Evolutionary conservation across 2,113 vertebrate species (phyloP), one percentile per base, ranked within the genome.

Genomic region (Myodes glareolus): DNA sequence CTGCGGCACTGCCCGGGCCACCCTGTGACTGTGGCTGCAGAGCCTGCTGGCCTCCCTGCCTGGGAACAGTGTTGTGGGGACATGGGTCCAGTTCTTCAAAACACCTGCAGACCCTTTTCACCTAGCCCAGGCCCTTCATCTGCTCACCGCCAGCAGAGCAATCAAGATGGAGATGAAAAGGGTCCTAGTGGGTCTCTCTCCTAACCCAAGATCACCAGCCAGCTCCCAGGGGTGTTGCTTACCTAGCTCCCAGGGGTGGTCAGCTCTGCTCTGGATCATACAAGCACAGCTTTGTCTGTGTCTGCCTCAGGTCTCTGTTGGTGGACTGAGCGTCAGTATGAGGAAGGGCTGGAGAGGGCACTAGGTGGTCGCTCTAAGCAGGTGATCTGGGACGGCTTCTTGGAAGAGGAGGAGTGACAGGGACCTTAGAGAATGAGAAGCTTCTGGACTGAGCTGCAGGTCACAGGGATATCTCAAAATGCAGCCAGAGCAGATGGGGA

Each of bases 271-370:
- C 25, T 29, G 13, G 29, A 13, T 31, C 27, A 63, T 1, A 0
- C 0, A 0, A 63, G 63, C 2, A 1, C 11, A 1, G 58, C 0
- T 8, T 45, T n/a, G 16, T 14, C 42, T 73, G 73, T 23, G 16
- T 61, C 63, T 73, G 81, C 78, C 25, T 58, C 36, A 4, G 14
- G 29, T 1, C 1, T 58, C 55, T 47, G 42, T 47, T 80, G 81
- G 55, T 84, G 23, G 58, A 27, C 10, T 25, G 29, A 70, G 10
- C 5, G 8, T 16, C 45, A 7, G 31, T 17, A 11, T 58, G 31
- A 3, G 39, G 7, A 10, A 68, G 76, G 55, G 16, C 16, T 3
- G 25, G 63, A 23, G 50, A 39, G 14, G 55, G 7, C 14, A 27
- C 58, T 85, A 29, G 36, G 23, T 39, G 13, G 23, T 84, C 55